phyloP scores from a whole-genome alignment of 2,113 vertebrate genomes.

The Nothocercus julius region DNA sequence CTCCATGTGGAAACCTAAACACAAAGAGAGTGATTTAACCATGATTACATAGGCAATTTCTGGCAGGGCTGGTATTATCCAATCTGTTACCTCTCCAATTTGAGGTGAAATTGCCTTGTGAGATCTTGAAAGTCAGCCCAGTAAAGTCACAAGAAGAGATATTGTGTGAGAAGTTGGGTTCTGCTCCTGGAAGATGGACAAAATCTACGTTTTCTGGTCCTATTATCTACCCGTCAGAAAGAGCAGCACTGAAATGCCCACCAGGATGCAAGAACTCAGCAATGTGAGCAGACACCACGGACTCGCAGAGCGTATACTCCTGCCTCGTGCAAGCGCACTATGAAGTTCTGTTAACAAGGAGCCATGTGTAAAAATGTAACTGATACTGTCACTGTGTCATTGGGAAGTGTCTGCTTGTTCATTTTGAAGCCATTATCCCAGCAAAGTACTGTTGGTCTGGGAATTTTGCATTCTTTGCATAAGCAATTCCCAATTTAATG shows the following conservation, averaged over 20 bases:
- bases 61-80: not conserved
- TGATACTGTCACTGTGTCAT: not conserved
- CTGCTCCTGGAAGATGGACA: not conserved
- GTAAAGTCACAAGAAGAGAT: not conserved
- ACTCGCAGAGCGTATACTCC: not conserved
- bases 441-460: not conserved
- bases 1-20: not conserved
- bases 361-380: not conserved
- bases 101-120: not conserved
- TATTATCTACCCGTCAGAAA: not conserved
- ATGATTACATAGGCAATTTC: not conserved
- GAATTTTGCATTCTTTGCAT: not conserved
- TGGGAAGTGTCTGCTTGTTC: not conserved
- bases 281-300: not conserved
- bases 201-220: not conserved
- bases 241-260: not conserved
- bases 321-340: not conserved
- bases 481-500: not conserved
- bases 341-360: not conserved
- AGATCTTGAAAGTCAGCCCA: not conserved
- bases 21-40: not conserved
- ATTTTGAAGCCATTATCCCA: not conserved
- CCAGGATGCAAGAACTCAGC: not conserved
- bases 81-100: not conserved
- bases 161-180: fast-evolving